Evolutionary conservation across 2,113 vertebrate species (phyloP).

Genomic region (Plestiodon gilberti): DNA sequence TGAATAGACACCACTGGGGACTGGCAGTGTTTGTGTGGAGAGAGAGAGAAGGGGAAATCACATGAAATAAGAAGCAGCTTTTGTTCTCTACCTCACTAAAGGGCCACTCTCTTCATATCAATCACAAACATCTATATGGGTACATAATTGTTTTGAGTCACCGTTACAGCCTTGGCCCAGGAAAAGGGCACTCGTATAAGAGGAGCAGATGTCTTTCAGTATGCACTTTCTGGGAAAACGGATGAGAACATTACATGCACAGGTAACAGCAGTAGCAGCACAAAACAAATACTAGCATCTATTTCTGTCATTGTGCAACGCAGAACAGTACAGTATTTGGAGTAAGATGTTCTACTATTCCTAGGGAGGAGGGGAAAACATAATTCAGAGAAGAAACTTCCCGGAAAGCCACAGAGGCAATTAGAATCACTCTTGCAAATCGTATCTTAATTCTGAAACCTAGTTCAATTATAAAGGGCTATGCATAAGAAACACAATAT

Average conservation of each 20-base stretch:
- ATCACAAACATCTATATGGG: neutral
- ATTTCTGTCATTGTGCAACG: constrained; percentile 1
- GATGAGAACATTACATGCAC: constrained; percentile 30
- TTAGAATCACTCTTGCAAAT: neutral
- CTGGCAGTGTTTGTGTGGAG: no score
- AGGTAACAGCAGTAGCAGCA: neutral
- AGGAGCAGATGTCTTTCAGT: constrained; percentile 23
- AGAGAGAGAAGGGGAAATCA: no score
- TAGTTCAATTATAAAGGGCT: neutral
- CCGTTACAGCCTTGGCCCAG: constrained; percentile 8
- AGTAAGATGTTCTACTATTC: constrained; percentile 3
- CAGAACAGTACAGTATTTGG: constrained; percentile 7
- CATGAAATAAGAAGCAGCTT: neutral
- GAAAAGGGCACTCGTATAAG: constrained; percentile 18
- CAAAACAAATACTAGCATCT: constrained; percentile 26
- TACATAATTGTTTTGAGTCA: constrained; percentile 17
- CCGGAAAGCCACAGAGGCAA: neutral
- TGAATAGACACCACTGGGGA: neutral
- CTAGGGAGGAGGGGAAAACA: neutral
- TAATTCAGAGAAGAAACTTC: neutral
- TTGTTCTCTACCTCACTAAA: neutral
- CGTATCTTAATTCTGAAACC: neutral
- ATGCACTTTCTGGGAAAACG: constrained; percentile 26
- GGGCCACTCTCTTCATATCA: constrained; percentile 8
- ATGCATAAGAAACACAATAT: neutral